Percentiles rank a stretch among this genome's conserved stretches.
Conservation (phyloP, 2,888 invertebrate genomes). For the Nowickia ferox region DNA sequence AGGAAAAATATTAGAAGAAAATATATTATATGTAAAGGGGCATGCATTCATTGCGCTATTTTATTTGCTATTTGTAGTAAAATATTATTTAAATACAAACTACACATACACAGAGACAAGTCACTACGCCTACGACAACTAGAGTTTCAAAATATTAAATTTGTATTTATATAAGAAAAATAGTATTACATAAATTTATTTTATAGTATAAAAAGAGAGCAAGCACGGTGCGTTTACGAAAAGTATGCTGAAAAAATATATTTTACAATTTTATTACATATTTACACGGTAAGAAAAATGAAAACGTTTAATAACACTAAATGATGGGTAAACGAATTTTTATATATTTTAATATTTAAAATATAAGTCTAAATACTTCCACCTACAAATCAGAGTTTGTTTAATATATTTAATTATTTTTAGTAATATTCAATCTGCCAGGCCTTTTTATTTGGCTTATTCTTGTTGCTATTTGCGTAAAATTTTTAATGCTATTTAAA, state of each 20-base stretch:
- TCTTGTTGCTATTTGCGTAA: conserved; percentile 9
- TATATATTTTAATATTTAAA: conserved; percentile 26
- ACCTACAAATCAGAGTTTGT: conserved; percentile 60
- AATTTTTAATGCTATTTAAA: conserved; percentile 40
- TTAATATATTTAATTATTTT: conserved; percentile 38
- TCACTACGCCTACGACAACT: conserved; percentile 7
- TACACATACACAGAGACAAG: conserved; percentile 18
- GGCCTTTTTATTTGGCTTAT: conserved; percentile 35
- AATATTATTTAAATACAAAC: conserved; percentile 20
- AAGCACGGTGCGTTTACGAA: conserved; percentile 70
- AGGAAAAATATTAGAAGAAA: conserved; percentile 30
- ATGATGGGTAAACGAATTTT: conserved; percentile 41
- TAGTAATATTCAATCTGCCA: conserved; percentile 45
- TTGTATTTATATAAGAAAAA: conserved; percentile 9
- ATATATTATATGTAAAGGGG: neutral
- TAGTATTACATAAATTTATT: neutral
- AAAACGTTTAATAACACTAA: conserved; percentile 19
- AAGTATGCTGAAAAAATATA: conserved; percentile 12
- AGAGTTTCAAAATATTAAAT: conserved; percentile 17
- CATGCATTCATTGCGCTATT: conserved; percentile 56
- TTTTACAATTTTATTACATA: conserved; percentile 42
- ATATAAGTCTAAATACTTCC: conserved; percentile 23
- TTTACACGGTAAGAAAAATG: conserved; percentile 36
- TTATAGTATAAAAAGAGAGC: conserved; percentile 43
- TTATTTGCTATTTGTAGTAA: neutral